Evolutionary conservation across 2,888 invertebrate genomes (phyloP), one percentile per base, ranked within the genome.

Genomic region (Synergus itoensis): DNA sequence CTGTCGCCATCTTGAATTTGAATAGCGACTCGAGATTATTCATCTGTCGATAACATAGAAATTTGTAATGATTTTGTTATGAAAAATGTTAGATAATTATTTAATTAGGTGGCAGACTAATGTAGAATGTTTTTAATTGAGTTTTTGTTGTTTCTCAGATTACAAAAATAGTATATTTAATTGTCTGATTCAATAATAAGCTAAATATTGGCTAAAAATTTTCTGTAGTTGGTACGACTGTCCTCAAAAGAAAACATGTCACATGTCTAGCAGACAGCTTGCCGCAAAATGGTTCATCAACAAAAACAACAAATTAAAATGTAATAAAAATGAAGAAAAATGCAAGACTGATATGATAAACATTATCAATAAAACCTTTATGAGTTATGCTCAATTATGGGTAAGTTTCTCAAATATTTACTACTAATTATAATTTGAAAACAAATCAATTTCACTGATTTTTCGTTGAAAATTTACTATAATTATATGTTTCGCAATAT

Each of bases 1-100:
- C 65, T 45, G 16, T 45, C 67, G 21, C 67, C 67, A 67, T 67
- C 67, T 67, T 67, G 8, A 1, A 43, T 45, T 41, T 45, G 3
- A 43, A 67, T 18, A 18, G 16, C 7, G 21, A 21, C 45, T 67
- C 14, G 2, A 28, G 41, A 45, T 67, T 45, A 8, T 43, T 45
- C 8, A 12, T 67, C 21, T 67, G 21, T 21, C 43, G 67, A 45
- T 67, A 67, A 45, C 18, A 45, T 11, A 67, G 45, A 67, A 43
- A 11, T 21, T 21, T 67, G 21, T 14, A 28, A 62, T 21, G 4
- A 28, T 62, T 62, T 62, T 21, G 1, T 21, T 60, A 1, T 4
- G 9, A 62, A 4, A 57, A 28, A 62, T 4, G 2, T 21, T 60
- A 60, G 11, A 14, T 62, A 28, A 28, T 21, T 11, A 62, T 45